Conservation (phyloP, 2,888 invertebrate genomes). For the Scaeva pyrastri region DNA sequence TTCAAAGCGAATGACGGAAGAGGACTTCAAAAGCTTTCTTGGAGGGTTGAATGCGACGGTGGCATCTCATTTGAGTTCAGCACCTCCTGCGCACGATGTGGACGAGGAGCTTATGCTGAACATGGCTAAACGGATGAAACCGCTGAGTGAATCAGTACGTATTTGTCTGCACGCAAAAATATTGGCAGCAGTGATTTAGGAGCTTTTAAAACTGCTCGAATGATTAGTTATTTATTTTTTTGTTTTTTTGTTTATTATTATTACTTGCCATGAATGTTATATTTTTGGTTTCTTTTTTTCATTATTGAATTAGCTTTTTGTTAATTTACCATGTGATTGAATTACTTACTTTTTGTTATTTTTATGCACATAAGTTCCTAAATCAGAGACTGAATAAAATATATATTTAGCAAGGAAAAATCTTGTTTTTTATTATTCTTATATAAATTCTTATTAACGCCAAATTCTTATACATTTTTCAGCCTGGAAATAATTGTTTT, state of each 20-base stretch:
- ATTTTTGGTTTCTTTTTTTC: not conserved
- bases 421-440: not conserved
- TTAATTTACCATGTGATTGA: not conserved
- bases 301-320: not conserved
- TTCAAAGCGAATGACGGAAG: not conserved
- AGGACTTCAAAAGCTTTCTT: conserved; percentile 4
- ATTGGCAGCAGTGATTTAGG: not conserved
- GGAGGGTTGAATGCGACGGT: conserved; percentile 1
- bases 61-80: not conserved
- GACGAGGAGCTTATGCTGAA: conserved; percentile 20
- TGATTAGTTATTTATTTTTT: not conserved
- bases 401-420: not conserved
- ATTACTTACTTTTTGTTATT: not conserved
- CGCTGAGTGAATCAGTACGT: not conserved
- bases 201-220: not conserved
- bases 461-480: no score
- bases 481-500: not conserved
- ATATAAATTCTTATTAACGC: not conserved
- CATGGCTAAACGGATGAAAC: conserved; percentile 16
- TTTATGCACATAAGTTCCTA: not conserved
- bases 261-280: no score
- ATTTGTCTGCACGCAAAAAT: conserved; percentile 13
- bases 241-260: not conserved
- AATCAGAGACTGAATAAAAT: not conserved
- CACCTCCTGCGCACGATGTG: not conserved